These are phyloP conservation scores for Borostomias antarcticus DNA, from an alignment of 2,797 vertebrate genomes.

Conservation along the genomic window DNA sequence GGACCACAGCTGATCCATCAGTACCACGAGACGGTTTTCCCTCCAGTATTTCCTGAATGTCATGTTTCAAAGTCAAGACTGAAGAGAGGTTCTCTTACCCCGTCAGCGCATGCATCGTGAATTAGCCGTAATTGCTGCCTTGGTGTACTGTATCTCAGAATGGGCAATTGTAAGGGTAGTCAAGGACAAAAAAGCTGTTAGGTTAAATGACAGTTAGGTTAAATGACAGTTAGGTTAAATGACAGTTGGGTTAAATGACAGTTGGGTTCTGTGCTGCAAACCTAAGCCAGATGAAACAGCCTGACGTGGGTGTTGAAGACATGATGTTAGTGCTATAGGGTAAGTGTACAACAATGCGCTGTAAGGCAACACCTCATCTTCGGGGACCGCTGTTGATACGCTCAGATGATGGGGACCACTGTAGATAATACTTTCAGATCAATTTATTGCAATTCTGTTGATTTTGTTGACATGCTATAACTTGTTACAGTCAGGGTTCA, in stretches of 20 bases:
- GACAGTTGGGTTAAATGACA: no score
- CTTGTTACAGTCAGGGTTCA: background rate
- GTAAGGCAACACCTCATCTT: no score
- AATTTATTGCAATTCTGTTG: no score
- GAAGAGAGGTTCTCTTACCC: background rate
- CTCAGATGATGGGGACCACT: no score
- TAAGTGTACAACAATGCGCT: no score
- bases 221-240: background rate
- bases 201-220: no score
- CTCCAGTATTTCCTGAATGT: background rate
- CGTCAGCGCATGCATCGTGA: background rate
- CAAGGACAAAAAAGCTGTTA: background rate
- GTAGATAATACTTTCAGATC: no score
- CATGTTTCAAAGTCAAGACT: slow-evolving; percentile 5
- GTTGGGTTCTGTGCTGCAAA: background rate
- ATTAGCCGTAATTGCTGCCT: background rate
- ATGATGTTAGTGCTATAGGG: background rate
- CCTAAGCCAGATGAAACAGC: background rate
- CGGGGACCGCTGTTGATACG: no score
- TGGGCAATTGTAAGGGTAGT: background rate
- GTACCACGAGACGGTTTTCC: background rate
- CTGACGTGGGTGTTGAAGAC: background rate
- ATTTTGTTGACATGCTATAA: background rate
- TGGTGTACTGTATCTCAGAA: background rate
- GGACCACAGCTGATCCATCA: background rate